These are phyloP conservation scores for Acromyrmex charruanus DNA, from an alignment of 1,140 invertebrate species.

Conservation along the genomic window DNA sequence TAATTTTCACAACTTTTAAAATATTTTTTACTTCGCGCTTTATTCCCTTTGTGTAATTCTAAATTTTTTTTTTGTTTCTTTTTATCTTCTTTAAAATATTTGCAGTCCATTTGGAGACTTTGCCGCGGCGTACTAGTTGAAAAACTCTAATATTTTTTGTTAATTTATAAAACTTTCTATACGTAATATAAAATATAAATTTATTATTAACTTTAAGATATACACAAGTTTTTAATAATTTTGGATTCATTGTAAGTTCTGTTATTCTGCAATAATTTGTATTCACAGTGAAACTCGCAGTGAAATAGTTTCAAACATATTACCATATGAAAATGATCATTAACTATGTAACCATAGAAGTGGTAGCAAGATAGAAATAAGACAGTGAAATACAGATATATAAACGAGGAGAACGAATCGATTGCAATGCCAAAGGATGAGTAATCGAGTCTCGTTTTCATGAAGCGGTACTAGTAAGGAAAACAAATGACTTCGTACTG, in stretches of 20 bases:
- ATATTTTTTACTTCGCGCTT: no score
- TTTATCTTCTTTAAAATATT: no score
- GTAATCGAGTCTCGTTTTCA: neutral
- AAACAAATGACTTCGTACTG: conserved; percentile 68
- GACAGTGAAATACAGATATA: neutral
- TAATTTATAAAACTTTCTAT: neutral
- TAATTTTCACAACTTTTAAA: no score
- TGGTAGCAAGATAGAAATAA: neutral
- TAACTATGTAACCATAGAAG: neutral
- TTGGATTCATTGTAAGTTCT: neutral
- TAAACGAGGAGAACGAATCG: conserved; percentile 39
- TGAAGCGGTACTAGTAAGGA: conserved; percentile 44
- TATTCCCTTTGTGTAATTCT: no score
- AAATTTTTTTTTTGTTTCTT: no score
- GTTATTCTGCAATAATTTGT: neutral
- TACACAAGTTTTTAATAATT: neutral
- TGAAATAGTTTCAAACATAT: neutral
- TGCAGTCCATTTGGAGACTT: no score
- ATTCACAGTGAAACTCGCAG: neutral
- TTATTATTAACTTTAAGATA: neutral
- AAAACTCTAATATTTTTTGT: neutral
- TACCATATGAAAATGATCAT: neutral
- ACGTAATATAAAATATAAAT: neutral
- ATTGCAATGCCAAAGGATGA: conserved; percentile 49
- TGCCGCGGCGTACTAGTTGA: no score